Percentiles rank a stretch among this genome's conserved stretches.
Evolutionary conservation across 2,888 invertebrate species (phyloP).

Genomic region (Oscheius sp.): DNA sequence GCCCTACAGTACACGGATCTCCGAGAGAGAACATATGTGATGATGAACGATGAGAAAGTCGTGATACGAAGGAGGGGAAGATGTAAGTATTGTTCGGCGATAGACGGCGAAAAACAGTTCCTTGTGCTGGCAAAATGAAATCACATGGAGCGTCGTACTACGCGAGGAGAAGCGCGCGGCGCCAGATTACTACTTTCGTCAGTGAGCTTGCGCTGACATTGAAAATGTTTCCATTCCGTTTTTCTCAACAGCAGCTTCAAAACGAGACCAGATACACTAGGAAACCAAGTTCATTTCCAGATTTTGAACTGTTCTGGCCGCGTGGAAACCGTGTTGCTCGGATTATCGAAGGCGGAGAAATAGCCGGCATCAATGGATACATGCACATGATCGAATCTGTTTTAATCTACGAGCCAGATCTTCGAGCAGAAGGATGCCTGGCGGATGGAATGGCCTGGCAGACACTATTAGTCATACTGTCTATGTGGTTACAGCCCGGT

Average conservation of each 20-base stretch:
- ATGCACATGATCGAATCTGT: constrained; percentile 93
- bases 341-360: constrained; percentile 82
- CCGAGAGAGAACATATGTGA: constrained; percentile 70
- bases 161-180: too few relatives aligned
- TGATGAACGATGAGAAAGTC: constrained; percentile 74
- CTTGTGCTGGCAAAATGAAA: too few relatives aligned
- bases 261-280: too few relatives aligned
- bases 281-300: constrained; percentile 49
- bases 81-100: constrained; percentile 58
- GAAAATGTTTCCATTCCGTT: too few relatives aligned
- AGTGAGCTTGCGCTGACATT: too few relatives aligned
- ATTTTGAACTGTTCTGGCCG: constrained; percentile 73
- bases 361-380: constrained; percentile 93
- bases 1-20: constrained; percentile 73
- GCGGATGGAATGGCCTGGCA: constrained; percentile 37
- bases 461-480: constrained; percentile 19
- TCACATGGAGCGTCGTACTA: too few relatives aligned
- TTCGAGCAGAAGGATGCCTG: constrained; percentile 54
- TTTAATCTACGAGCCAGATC: constrained; percentile 76
- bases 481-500: constrained; percentile 34
- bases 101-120: too few relatives aligned
- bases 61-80: constrained; percentile 69
- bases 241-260: background rate
- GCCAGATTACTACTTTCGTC: too few relatives aligned
- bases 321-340: constrained; percentile 71